phyloP scores from a whole-genome alignment of 2,797 vertebrate species.

The Lophotriccus pileatus region DNA sequence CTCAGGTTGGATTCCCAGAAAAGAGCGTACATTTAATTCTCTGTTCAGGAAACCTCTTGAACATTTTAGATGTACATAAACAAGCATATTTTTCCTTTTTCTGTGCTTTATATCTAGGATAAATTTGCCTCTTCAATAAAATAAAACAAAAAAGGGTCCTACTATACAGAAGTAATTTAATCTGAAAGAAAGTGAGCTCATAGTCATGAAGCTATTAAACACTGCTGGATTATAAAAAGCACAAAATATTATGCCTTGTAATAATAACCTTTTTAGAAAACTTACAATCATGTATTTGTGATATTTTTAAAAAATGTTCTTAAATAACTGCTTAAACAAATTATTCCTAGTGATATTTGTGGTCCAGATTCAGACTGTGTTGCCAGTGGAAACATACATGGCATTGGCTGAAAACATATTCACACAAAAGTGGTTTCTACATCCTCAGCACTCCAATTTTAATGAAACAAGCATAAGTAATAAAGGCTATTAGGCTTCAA shows the following conservation, averaged over 20 bases:
- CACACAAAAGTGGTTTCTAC: background rate
- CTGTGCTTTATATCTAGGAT: background rate
- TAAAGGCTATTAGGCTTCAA: background rate
- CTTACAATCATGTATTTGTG: background rate
- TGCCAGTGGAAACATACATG: background rate
- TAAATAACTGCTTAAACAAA: background rate
- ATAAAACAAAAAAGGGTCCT: background rate
- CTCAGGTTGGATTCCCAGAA: background rate
- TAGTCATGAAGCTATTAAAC: background rate
- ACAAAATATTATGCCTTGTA: background rate
- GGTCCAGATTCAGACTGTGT: background rate
- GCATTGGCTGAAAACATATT: background rate
- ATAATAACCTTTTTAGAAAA: background rate
- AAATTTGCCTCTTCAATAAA: background rate
- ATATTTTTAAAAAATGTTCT: background rate
- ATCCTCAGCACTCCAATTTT: background rate
- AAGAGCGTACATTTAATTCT: background rate
- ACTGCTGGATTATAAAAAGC: background rate
- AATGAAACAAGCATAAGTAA: background rate
- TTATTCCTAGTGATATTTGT: background rate
- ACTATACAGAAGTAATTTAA: background rate
- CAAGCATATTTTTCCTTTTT: background rate
- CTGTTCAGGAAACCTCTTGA: background rate
- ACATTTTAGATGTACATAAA: background rate
- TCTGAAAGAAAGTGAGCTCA: background rate